Percentiles rank a stretch among this genome's conserved stretches.
phyloP scores from a whole-genome alignment of 2,888 invertebrate genomes.

The Alviniconcha strummeri region DNA sequence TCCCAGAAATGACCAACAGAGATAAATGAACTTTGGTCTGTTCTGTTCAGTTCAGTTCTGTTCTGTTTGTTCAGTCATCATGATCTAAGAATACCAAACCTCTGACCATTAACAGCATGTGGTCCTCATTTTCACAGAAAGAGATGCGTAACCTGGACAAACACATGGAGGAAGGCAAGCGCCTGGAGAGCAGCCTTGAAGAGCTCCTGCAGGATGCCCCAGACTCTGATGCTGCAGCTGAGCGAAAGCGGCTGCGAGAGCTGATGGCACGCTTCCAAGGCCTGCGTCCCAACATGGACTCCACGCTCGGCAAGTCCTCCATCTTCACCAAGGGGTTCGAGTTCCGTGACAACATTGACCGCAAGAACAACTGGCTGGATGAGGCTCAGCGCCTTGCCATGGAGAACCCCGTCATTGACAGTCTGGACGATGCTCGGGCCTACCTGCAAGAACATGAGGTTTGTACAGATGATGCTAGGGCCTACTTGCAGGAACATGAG shows the following conservation, averaged over 20 bases:
- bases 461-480: conserved; percentile 34
- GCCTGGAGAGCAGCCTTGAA: conserved; percentile 93
- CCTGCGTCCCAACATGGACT: conserved; percentile 92
- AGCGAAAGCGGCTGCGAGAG: conserved; percentile 86
- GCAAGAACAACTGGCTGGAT: conserved; percentile 81
- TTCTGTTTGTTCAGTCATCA: background rate
- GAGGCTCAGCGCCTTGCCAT: conserved; percentile 61
- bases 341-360: conserved; percentile 90
- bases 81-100: too few species aligned
- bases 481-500: too few species aligned
- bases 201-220: conserved; percentile 89
- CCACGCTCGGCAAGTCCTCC: conserved; percentile 94
- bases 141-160: conserved; percentile 61
- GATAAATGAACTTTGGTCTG: background rate
- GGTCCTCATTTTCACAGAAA: conserved; percentile 49
- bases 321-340: conserved; percentile 94
- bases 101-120: too few species aligned
- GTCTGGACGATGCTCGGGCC: conserved; percentile 64
- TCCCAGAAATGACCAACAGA: too few species aligned
- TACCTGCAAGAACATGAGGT: conserved; percentile 68
- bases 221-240: conserved; percentile 85
- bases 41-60: background rate
- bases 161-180: conserved; percentile 89
- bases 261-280: conserved; percentile 83
- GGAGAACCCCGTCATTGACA: conserved; percentile 64